These are phyloP conservation scores for Oreochromis niloticus DNA, from an alignment of 2,113 vertebrate species.

Conservation along the genomic window DNA sequence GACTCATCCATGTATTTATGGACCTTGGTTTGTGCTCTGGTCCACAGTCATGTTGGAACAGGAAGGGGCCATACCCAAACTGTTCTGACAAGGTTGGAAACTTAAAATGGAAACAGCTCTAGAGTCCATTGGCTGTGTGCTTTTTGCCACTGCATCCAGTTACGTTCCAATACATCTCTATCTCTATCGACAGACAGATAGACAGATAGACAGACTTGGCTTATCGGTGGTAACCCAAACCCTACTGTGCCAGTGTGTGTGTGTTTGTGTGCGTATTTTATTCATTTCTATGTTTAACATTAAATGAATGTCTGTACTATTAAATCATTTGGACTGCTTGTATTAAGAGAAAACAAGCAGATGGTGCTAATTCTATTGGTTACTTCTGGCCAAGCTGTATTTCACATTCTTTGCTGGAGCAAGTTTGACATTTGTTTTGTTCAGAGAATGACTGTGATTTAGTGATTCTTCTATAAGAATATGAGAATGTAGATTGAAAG, in stretches of 20 bases:
- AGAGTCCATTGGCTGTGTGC: neutral
- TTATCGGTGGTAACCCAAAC: neutral
- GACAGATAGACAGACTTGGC: rapidly evolving
- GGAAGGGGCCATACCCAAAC: rapidly evolving
- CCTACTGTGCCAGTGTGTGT: neutral
- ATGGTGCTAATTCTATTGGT: neutral
- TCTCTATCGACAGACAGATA: rapidly evolving
- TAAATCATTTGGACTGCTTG: neutral
- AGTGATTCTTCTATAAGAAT: neutral
- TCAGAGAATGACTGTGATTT: neutral
- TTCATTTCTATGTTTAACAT: neutral
- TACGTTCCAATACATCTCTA: neutral
- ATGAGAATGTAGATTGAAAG: neutral
- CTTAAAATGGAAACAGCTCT: neutral
- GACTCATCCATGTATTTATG: neutral
- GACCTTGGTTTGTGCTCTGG: neutral
- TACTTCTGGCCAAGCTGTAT: rapidly evolving
- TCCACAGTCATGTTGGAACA: neutral
- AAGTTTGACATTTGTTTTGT: neutral
- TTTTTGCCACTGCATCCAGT: neutral
- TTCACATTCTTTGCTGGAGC: neutral
- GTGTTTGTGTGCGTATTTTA: neutral
- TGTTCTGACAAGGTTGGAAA: neutral
- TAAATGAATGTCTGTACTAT: neutral
- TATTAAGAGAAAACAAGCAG: neutral